phyloP scores from a whole-genome alignment of 2,888 invertebrate genomes.

The Helicoverpa assulta region DNA sequence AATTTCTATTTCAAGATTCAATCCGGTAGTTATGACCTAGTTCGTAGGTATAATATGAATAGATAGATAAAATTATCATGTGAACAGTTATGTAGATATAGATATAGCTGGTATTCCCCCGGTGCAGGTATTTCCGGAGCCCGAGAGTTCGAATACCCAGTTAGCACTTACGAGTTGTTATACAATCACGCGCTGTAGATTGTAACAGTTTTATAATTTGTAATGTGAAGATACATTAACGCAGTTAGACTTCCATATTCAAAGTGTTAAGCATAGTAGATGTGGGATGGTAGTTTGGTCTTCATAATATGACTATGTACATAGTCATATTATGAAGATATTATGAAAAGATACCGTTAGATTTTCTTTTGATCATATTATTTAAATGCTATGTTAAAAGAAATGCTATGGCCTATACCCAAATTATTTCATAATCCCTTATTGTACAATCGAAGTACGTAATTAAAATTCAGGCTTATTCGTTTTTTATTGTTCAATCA shows the following conservation, averaged over 20 bases:
- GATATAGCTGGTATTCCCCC: constrained; percentile 41
- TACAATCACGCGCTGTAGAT: constrained; percentile 23
- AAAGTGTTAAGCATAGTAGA: neutral
- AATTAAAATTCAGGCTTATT: neutral
- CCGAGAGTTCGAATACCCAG: constrained; percentile 5
- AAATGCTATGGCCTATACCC: too few relatives aligned
- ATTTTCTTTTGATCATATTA: too few relatives aligned
- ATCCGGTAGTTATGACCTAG: constrained; percentile 6
- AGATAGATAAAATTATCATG: constrained; percentile 24
- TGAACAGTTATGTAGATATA: constrained; percentile 33
- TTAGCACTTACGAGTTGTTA: constrained; percentile 21
- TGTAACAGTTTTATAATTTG: constrained; percentile 13
- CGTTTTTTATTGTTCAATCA: constrained; percentile 25
- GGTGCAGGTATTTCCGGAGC: constrained; percentile 40
- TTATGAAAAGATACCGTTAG: too few relatives aligned
- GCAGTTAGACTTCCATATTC: neutral
- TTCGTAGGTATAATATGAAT: constrained; percentile 5
- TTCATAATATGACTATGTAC: too few relatives aligned
- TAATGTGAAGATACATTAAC: neutral
- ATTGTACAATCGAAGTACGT: neutral
- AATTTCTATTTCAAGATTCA: neutral
- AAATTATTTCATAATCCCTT: too few relatives aligned
- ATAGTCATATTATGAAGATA: too few relatives aligned
- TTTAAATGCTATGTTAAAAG: too few relatives aligned
- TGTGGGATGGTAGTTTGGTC: too few relatives aligned